Base-by-base conservation (phyloP, 1,140 invertebrate species). In the Physella acuta region DNA sequence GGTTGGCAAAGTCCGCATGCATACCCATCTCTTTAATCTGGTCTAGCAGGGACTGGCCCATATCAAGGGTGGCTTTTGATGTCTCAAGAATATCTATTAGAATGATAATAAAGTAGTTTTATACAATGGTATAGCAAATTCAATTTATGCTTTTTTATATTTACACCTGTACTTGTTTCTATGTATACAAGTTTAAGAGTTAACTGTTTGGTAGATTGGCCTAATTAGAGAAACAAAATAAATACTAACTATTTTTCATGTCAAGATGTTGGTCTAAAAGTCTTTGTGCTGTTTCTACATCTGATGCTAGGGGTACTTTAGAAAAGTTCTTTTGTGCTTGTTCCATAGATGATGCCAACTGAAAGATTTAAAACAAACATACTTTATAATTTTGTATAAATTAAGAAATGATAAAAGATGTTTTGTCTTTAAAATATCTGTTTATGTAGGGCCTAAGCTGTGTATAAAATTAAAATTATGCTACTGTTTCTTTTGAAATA, bases 41-140 rank as follows among this genome's bases (percentile, higher is more conserved):
- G 59, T 91, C 90, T 52, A 94, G 80, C 52, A 94, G 84, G 34
- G 87, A 86, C 77, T 93, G 92, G n/a, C 92, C 92, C 75, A 92
- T 89, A 77, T 92, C 90, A 1, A 94, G 83, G 1, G 92, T 90
- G 3, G 87, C 86, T 89, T 93, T 92, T 1, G 93, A 88, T 2
- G 89, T 85, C 71, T 93, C 92, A 14, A 95, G 84, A 83, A 93
- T 90, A 58, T 88, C 86, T 87, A 73, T 1, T 77, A 71, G 63
- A 16, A 26, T 30, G 17, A 16, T 55, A 11, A 59, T 28, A 11
- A 59, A 59, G 26, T 30, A 59, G 33, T 30, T 8, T 30, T 55
- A 55, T 8, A 55, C 11, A 55, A 55, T 55, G 24, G 16, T 24
- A 5, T 5, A 55, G 52, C 16, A 55, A 55, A 55, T 26, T 14